Percentiles rank a stretch among this genome's conserved stretches.
These are phyloP conservation scores for Anneissia japonica DNA, from an alignment of 35 echinoderm and acorn worm genomes.

Conservation along the genomic window DNA sequence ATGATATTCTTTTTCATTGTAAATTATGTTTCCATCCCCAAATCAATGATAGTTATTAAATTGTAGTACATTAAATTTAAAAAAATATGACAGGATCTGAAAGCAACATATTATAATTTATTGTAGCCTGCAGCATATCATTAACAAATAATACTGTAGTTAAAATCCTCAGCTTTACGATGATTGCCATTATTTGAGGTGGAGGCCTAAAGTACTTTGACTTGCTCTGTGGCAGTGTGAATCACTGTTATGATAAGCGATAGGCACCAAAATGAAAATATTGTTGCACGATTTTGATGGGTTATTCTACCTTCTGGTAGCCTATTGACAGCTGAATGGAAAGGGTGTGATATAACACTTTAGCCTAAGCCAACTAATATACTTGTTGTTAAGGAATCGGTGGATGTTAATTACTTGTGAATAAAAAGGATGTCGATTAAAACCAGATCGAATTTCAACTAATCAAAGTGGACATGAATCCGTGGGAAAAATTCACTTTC, in stretches of 20 bases:
- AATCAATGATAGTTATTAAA: too few relatives aligned
- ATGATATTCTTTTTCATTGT: too few relatives aligned
- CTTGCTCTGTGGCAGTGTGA: neutral
- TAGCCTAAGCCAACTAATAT: neutral
- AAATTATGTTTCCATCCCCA: too few relatives aligned
- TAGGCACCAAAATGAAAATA: neutral
- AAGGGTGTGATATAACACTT: neutral
- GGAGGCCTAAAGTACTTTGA: neutral
- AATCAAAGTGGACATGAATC: neutral
- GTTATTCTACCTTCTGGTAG: neutral
- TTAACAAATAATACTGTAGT: too few relatives aligned
- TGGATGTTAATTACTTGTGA: neutral
- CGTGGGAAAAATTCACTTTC: neutral
- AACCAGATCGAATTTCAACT: neutral
- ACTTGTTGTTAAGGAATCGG: neutral
- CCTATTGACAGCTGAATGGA: neutral
- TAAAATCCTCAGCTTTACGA: too few relatives aligned
- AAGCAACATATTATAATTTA: too few relatives aligned
- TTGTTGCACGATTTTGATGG: neutral
- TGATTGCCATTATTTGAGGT: too few relatives aligned
- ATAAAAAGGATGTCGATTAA: neutral
- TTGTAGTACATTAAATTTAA: too few relatives aligned
- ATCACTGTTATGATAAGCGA: neutral
- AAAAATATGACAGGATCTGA: too few relatives aligned
- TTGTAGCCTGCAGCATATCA: too few relatives aligned